Percentiles rank a stretch among this genome's conserved stretches.
Conservation (phyloP, 2,888 invertebrate genomes). For the Eulithis prunata region DNA sequence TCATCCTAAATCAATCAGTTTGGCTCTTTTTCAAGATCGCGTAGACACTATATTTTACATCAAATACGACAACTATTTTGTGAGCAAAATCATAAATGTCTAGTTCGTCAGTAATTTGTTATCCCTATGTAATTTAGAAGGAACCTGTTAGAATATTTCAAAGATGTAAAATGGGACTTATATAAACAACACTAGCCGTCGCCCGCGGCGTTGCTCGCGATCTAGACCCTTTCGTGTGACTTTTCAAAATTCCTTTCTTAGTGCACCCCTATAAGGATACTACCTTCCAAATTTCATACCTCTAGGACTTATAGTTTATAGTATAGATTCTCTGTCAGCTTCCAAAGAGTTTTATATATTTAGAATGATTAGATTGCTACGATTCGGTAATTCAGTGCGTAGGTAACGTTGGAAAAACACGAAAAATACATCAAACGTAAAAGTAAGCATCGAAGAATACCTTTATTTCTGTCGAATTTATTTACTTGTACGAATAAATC, state of each 20-base stretch:
- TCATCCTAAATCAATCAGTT: background rate
- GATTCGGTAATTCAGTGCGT: conserved; percentile 32
- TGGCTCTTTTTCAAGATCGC: conserved; percentile 4
- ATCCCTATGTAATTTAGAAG: conserved; percentile 13
- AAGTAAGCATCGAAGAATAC: conserved; percentile 45
- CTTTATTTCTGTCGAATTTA: conserved; percentile 47
- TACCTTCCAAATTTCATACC: no score
- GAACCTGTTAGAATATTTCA: conserved; percentile 31
- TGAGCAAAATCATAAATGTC: conserved; percentile 6
- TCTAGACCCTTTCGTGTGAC: no score
- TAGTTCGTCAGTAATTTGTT: conserved; percentile 7
- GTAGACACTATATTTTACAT: background rate
- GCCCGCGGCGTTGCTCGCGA: no score
- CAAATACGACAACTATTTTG: conserved; percentile 2
- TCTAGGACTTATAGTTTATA: no score
- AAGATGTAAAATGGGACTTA: conserved; percentile 37
- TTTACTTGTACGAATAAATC: conserved; percentile 55
- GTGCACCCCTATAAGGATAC: no score
- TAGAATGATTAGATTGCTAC: conserved; percentile 31
- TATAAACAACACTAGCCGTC: conserved; percentile 38
- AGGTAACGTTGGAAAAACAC: conserved; percentile 34
- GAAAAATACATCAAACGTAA: conserved; percentile 48
- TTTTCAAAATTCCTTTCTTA: no score
- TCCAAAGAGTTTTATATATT: no score
- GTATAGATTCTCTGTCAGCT: no score